phyloP scores from a whole-genome alignment of 2,797 vertebrate genomes.

The Pangasius sanitwongsei region DNA sequence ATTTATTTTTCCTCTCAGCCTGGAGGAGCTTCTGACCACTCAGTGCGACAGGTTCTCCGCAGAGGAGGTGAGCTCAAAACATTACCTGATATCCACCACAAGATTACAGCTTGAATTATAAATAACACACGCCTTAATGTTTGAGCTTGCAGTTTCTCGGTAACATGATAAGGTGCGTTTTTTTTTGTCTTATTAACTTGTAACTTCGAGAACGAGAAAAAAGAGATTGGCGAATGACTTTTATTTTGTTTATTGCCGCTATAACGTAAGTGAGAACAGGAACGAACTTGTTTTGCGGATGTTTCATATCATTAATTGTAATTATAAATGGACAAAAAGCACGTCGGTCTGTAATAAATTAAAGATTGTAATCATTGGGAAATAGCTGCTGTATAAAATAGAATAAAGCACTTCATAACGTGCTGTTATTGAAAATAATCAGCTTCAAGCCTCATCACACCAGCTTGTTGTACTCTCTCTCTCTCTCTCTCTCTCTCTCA shows the following conservation, averaged over 20 bases:
- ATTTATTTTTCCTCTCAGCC: conserved; percentile 60
- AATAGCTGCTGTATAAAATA: background rate
- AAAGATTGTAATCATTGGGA: background rate
- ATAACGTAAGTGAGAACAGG: background rate
- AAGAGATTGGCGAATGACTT: background rate
- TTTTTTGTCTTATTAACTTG: background rate
- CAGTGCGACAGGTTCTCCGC: conserved; percentile 80
- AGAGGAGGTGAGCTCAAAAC: conserved; percentile 74
- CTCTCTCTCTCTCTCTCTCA: background rate
- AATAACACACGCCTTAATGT: background rate
- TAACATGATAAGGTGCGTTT: background rate
- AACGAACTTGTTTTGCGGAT: background rate
- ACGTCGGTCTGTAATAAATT: background rate
- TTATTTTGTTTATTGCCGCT: background rate
- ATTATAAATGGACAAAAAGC: background rate
- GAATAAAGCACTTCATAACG: background rate
- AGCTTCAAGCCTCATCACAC: background rate
- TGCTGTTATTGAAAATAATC: background rate
- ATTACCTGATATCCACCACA: background rate
- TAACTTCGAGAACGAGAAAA: background rate
- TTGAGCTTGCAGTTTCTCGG: background rate
- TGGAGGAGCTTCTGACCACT: conserved; percentile 80
- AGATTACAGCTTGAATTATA: background rate
- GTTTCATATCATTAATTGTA: background rate
- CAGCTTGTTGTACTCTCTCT: background rate